These are phyloP conservation scores for Tribolium castaneum DNA, from an alignment of 1,140 invertebrate genomes.

Conservation along the genomic window DNA sequence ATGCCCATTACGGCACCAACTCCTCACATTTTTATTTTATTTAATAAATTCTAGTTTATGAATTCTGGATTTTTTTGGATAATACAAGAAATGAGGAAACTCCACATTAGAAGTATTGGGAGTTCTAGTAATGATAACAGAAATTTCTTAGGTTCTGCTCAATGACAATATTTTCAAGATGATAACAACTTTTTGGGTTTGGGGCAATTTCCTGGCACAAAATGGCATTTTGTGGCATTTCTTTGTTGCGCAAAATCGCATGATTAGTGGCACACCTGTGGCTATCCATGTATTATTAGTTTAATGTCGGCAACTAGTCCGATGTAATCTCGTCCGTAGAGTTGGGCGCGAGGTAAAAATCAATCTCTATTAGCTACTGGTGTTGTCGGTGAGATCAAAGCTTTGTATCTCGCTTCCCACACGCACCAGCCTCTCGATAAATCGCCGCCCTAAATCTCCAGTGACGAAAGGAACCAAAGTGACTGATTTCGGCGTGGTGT, in stretches of 20 bases:
- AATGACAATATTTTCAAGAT: too few relatives aligned
- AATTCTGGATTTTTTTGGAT: too few relatives aligned
- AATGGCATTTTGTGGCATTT: too few relatives aligned
- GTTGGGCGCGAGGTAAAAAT: slow-evolving; percentile 27
- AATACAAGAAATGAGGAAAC: too few relatives aligned
- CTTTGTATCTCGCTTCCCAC: slow-evolving; percentile 40
- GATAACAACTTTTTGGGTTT: too few relatives aligned
- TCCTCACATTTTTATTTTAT: too few relatives aligned
- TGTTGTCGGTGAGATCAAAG: slow-evolving; percentile 48
- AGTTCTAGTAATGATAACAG: too few relatives aligned
- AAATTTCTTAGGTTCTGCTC: too few relatives aligned
- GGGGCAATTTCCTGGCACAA: too few relatives aligned
- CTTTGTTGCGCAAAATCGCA: not conserved
- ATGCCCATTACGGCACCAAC: not conserved
- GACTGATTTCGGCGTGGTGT: slow-evolving; percentile 42
- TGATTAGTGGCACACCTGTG: not conserved
- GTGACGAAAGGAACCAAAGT: slow-evolving; percentile 41
- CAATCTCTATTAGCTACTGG: slow-evolving; percentile 37
- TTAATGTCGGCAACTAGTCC: slow-evolving; percentile 9
- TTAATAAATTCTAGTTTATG: too few relatives aligned
- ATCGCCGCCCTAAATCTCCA: slow-evolving; percentile 41
- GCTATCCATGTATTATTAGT: slow-evolving; percentile 2
- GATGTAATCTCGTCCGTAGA: slow-evolving; percentile 14
- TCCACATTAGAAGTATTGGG: too few relatives aligned
- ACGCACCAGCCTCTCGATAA: slow-evolving; percentile 43